These are phyloP conservation scores for Trilocha varians DNA, from an alignment of 2,888 invertebrate genomes.

Conservation along the genomic window DNA sequence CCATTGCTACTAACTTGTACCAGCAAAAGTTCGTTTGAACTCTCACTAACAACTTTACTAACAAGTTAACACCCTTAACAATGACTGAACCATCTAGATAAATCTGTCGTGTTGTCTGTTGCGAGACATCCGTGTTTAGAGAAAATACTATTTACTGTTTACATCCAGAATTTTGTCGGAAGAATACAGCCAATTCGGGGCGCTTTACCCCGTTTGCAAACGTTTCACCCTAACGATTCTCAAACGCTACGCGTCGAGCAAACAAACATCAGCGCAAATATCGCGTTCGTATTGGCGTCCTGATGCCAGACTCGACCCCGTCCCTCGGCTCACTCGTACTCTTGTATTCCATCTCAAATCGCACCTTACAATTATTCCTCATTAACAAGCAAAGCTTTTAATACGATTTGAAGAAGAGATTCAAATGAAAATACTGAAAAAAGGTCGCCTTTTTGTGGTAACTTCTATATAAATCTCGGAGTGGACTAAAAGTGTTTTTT, in stretches of 20 bases:
- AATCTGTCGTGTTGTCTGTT: slow-evolving; percentile 63
- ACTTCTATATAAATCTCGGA: slow-evolving; percentile 61
- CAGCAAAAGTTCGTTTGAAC: slow-evolving; percentile 61
- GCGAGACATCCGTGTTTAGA: slow-evolving; percentile 65
- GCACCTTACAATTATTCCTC: slow-evolving; percentile 46
- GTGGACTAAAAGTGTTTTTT: slow-evolving; percentile 47
- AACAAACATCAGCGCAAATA: slow-evolving; percentile 58
- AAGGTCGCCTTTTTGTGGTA: slow-evolving; percentile 60
- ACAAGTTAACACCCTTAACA: slow-evolving; percentile 66
- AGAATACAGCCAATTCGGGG: slow-evolving; percentile 60
- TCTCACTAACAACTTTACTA: slow-evolving; percentile 65
- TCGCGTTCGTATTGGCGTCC: slow-evolving; percentile 32
- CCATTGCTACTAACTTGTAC: slow-evolving; percentile 53
- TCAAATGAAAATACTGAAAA: slow-evolving; percentile 62
- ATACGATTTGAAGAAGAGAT: slow-evolving; percentile 64
- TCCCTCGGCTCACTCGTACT: slow-evolving; percentile 17
- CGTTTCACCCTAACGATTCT: slow-evolving; percentile 67
- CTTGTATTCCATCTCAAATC: slow-evolving; percentile 21
- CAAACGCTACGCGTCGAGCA: slow-evolving; percentile 66
- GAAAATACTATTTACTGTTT: slow-evolving; percentile 61
- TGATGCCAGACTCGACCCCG: slow-evolving; percentile 20
- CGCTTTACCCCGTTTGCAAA: slow-evolving; percentile 56
- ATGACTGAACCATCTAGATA: slow-evolving; percentile 71
- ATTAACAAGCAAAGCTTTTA: slow-evolving; percentile 62
- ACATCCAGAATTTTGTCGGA: slow-evolving; percentile 54